These are phyloP conservation scores for Sisyra terminalis DNA, from an alignment of 2,888 invertebrate species.

Conservation along the genomic window DNA sequence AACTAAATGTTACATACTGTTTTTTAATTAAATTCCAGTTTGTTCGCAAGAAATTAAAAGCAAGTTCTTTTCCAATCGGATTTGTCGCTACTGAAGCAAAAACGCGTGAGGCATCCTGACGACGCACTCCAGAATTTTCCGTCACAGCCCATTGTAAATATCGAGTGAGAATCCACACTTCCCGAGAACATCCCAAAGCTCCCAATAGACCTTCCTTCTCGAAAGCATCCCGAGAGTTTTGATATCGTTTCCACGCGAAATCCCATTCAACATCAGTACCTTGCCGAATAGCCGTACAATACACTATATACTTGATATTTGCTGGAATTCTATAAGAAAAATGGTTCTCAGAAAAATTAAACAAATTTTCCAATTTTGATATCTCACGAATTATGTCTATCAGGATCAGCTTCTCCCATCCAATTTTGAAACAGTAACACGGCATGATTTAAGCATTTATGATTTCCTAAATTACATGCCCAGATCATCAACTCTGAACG, in stretches of 20 bases:
- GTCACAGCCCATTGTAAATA: conserved; percentile 59
- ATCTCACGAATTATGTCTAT: conserved; percentile 53
- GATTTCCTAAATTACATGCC: conserved; percentile 59
- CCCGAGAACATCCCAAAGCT: conserved; percentile 66
- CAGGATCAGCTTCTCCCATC: conserved; percentile 55
- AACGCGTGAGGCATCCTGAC: conserved; percentile 64
- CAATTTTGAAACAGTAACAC: conserved; percentile 57
- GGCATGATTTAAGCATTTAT: conserved; percentile 58
- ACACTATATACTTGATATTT: conserved; percentile 66
- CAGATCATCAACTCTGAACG: conserved; percentile 53
- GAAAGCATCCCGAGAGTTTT: conserved; percentile 57
- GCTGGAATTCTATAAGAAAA: conserved; percentile 51
- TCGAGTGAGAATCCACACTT: conserved; percentile 66
- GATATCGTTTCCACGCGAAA: conserved; percentile 69
- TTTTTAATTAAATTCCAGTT: conserved; percentile 55
- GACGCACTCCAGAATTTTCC: conserved; percentile 59
- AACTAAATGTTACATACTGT: conserved; percentile 32
- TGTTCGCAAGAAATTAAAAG: conserved; percentile 59
- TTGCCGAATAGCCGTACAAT: conserved; percentile 69
- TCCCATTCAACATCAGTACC: conserved; percentile 80
- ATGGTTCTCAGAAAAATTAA: neutral
- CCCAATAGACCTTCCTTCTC: conserved; percentile 63
- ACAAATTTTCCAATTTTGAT: neutral
- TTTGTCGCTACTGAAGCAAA: conserved; percentile 62
- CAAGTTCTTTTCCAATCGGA: conserved; percentile 63